Percentiles rank a stretch among this genome's conserved stretches.
These are phyloP conservation scores for Lucifuga dentata DNA, from an alignment of 2,113 vertebrate species.

Conservation along the genomic window DNA sequence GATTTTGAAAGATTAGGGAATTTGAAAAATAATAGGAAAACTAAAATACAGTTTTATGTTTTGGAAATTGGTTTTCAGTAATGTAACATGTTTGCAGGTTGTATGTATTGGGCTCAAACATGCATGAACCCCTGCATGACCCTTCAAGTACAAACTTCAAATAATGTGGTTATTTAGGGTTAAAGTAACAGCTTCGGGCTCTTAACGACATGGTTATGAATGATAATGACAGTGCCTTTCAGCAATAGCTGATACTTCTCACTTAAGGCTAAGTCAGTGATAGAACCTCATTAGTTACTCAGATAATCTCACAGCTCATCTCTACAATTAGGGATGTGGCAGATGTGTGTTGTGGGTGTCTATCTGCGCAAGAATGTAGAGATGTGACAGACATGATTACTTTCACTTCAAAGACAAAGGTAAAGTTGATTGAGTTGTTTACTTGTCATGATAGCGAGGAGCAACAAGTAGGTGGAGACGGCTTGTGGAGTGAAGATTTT, in stretches of 20 bases:
- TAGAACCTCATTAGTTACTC: neutral
- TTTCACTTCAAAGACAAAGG: constrained; percentile 36
- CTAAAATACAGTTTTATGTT: too few relatives aligned
- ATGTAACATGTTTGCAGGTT: too few relatives aligned
- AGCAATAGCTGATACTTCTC: neutral
- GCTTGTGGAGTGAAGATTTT: neutral
- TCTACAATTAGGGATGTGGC: neutral
- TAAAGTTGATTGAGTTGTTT: constrained; percentile 33
- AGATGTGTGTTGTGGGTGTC: neutral
- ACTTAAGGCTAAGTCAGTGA: neutral
- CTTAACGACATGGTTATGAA: neutral
- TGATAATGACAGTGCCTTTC: neutral
- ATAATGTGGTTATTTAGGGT: neutral
- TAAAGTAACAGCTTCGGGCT: neutral
- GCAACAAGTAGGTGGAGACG: neutral
- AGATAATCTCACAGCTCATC: neutral
- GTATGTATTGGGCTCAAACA: too few relatives aligned
- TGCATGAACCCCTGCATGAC: too few relatives aligned
- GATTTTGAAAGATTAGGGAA: too few relatives aligned
- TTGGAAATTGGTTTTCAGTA: too few relatives aligned
- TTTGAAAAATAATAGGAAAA: too few relatives aligned
- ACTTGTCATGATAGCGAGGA: constrained; percentile 11
- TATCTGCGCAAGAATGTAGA: constrained; percentile 45
- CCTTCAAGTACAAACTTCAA: too few relatives aligned
- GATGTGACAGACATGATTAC: constrained; percentile 1